Percentiles rank a stretch among this genome's conserved stretches.
These are phyloP conservation scores for Phyllopteryx taeniolatus DNA, from an alignment of 2,113 vertebrate genomes.

Conservation along the genomic window DNA sequence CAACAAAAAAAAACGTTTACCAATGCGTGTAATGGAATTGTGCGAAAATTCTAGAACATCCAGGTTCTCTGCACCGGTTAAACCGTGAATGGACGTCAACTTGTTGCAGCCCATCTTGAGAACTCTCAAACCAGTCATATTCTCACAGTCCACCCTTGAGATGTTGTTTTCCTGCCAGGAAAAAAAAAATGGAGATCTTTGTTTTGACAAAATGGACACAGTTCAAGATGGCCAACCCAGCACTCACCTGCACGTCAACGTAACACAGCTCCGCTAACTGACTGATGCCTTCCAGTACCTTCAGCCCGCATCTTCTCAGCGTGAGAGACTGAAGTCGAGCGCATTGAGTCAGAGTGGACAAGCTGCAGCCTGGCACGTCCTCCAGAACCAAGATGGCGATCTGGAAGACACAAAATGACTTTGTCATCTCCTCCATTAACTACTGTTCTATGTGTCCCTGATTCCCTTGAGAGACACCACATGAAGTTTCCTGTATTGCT, in stretches of 20 bases:
- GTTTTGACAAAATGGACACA: background rate
- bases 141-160: constrained; percentile 79
- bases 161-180: constrained; percentile 83
- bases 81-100: constrained; percentile 83
- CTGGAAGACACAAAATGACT: constrained; percentile 53
- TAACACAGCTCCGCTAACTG: constrained; percentile 75
- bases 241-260: constrained; percentile 82
- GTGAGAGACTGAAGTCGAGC: constrained; percentile 77
- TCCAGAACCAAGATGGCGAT: constrained; percentile 80
- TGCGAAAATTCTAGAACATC: constrained; percentile 83
- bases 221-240: background rate
- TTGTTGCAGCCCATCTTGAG: constrained; percentile 82
- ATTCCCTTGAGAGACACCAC: too few species aligned
- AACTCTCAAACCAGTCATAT: constrained; percentile 78
- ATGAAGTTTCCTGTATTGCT: too few species aligned
- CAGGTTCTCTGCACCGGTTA: constrained; percentile 81
- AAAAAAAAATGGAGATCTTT: background rate
- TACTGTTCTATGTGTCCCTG: too few species aligned
- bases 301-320: constrained; percentile 81
- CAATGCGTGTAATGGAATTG: constrained; percentile 86
- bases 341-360: constrained; percentile 81
- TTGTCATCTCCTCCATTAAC: background rate
- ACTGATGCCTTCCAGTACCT: constrained; percentile 76
- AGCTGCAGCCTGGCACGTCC: constrained; percentile 79
- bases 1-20: constrained; percentile 67